A percentile compares a stretch with the other conserved stretches of the same genome.
Conservation (phyloP, 2,113 vertebrate genomes). For the Saguinus midas region DNA sequence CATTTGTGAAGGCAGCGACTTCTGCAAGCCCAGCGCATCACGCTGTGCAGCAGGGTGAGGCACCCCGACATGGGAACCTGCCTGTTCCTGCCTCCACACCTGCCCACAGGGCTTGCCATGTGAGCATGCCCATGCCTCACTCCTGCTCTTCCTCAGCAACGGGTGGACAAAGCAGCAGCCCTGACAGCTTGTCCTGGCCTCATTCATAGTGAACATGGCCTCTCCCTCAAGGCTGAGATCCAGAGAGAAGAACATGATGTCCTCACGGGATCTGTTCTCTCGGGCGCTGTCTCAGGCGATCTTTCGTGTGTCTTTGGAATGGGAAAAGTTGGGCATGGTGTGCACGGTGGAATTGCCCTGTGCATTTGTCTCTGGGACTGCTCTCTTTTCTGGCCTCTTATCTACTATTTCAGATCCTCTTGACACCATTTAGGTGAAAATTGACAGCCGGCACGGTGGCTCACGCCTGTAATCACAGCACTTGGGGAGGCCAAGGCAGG, state of each 20-base stretch:
- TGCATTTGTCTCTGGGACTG: not conserved
- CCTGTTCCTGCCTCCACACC: not conserved
- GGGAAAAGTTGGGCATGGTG: not conserved
- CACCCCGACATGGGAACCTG: not conserved
- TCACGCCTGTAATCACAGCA: too few species aligned
- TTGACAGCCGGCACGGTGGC: too few species aligned
- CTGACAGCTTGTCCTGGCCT: not conserved
- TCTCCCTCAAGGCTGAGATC: not conserved
- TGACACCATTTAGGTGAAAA: not conserved
- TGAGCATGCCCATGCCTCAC: too few species aligned
- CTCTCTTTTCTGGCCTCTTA: not conserved
- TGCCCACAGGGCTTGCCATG: too few species aligned
- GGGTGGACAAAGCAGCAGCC: not conserved
- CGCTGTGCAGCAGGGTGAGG: not conserved
- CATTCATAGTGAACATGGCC: not conserved
- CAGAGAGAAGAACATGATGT: not conserved
- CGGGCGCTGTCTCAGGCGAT: not conserved
- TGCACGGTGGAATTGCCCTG: not conserved
- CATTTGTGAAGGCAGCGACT: not conserved
- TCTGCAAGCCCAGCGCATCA: not conserved
- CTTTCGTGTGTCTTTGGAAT: not conserved
- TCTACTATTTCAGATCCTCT: not conserved
- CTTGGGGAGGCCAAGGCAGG: too few species aligned
- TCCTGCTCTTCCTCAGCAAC: too few species aligned
- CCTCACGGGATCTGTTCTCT: not conserved